Percentiles rank a stretch among this genome's conserved stretches.
Evolutionary conservation across 1,140 invertebrate genomes (phyloP).

Genomic region (Gyrodactylus salaris): DNA sequence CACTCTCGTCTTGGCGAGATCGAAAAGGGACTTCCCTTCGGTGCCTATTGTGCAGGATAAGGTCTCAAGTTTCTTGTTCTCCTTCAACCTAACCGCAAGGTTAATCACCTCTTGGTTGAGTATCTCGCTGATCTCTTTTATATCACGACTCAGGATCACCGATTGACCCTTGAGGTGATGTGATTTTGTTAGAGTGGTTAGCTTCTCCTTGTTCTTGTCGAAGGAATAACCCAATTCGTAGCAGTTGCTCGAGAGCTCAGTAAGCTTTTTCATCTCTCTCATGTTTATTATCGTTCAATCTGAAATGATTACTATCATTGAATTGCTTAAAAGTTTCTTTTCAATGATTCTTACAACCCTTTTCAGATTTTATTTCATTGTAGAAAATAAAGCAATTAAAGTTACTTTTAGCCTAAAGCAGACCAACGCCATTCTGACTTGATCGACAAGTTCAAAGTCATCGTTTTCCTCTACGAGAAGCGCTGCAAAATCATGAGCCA

Average conservation of each 20-base stretch:
- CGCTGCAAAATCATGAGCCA: constrained; percentile 40
- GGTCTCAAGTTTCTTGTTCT: not conserved
- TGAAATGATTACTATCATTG: too few species aligned
- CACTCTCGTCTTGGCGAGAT: too few species aligned
- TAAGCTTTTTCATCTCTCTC: too few species aligned
- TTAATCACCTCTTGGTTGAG: not conserved
- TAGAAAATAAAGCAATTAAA: not conserved
- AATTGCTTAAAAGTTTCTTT: too few species aligned
- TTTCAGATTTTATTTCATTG: not conserved
- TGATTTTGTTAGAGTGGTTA: not conserved
- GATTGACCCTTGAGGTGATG: not conserved
- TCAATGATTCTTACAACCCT: too few species aligned
- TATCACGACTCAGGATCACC: not conserved
- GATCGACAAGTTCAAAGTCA: constrained; percentile 60
- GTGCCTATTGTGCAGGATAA: too few species aligned
- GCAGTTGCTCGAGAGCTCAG: too few species aligned
- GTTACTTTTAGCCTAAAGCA: constrained; percentile 47
- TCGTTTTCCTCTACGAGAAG: constrained; percentile 32
- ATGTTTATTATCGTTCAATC: too few species aligned
- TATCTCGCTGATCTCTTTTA: not conserved
- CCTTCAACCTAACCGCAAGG: not conserved
- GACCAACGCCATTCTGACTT: constrained; percentile 62
- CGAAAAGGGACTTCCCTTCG: too few species aligned
- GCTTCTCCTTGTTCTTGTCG: not conserved
- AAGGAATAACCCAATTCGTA: not conserved